Evolutionary conservation across 2,888 invertebrate species (phyloP), one percentile per base, ranked within the genome.

Genomic region (Torymus auratus): DNA sequence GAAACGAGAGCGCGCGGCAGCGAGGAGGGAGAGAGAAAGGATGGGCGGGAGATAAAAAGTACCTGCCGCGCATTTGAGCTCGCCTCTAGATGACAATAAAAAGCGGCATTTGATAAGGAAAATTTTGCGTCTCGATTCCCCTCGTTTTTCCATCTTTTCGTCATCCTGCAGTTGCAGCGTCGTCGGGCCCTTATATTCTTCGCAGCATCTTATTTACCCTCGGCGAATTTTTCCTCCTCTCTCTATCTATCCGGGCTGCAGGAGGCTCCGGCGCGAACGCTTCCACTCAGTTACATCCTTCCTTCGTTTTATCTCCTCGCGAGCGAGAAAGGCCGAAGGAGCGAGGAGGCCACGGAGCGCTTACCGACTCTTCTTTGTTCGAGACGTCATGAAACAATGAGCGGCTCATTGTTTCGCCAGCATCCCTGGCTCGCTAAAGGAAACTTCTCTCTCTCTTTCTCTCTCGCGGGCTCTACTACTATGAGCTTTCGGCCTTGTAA

Each of bases 311-410:
- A 60, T 75, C 55, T 67, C 23, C 20, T 20, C 11, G 14, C 15
- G 52, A 70, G 17, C 20, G 50, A 7, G 12, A 52, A 12, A 13
- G 61, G 7, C 28, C 56, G 15, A 23, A 4, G 12, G 17, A 41
- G 0, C 52, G 17, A 64, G 55, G 10, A 82, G 75, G 12, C 15
- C 41, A 15, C n/a, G n/a, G 62, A 50, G 58, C 69, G 78, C 78
- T 83, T 64, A 79, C 82, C 74, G 71, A 72, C 75, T 78, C 74
- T 82, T 78, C 82, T 84, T 86, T 84, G 83, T 84, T 83, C 80
- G 53, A 68, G 50, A 84, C 67, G 75, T 84, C 83, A 76, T 73
- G 83, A 84, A 86, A 86, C 84, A 85, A 85, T 80, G 83, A 85
- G 84, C 78, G 68, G 70, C 73, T 83, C 85, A 84, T 85, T 85